Percentiles rank a stretch among this genome's conserved stretches.
These are phyloP conservation scores for Lasioglossum oenotherae DNA, from an alignment of 2,888 invertebrate genomes.

Conservation along the genomic window DNA sequence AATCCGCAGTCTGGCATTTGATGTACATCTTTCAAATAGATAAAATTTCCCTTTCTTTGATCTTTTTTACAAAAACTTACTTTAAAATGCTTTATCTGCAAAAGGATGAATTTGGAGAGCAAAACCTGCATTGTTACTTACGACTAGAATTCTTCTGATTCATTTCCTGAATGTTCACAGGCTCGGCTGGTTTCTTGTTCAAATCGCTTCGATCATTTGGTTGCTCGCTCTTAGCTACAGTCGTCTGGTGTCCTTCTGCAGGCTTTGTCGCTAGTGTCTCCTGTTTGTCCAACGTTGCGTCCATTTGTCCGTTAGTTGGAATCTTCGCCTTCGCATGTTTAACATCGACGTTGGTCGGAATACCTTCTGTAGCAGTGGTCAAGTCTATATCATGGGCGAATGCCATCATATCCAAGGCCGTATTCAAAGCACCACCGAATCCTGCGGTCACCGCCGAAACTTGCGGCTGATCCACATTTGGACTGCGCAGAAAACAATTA, in stretches of 20 bases:
- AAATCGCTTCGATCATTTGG: neutral
- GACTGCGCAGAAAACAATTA: slow-evolving; percentile 45
- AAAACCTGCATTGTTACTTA: slow-evolving; percentile 39
- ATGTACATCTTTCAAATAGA: too few relatives aligned
- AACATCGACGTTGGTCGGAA: slow-evolving; percentile 70
- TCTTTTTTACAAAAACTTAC: too few relatives aligned
- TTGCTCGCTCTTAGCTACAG: neutral
- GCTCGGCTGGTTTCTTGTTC: neutral
- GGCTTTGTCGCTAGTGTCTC: slow-evolving; percentile 20
- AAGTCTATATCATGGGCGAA: slow-evolving; percentile 91
- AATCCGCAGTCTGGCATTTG: too few relatives aligned
- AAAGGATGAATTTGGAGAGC: too few relatives aligned
- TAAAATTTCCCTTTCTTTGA: too few relatives aligned
- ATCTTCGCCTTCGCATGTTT: slow-evolving; percentile 62
- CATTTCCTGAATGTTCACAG: slow-evolving; percentile 36
- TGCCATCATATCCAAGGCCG: slow-evolving; percentile 93
- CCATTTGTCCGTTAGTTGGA: slow-evolving; percentile 45
- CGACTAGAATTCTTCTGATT: slow-evolving; percentile 53
- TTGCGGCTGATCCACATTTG: slow-evolving; percentile 68
- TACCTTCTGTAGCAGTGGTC: slow-evolving; percentile 76
- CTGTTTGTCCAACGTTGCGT: slow-evolving; percentile 28
- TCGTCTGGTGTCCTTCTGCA: neutral
- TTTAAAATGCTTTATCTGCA: too few relatives aligned
- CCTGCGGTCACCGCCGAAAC: slow-evolving; percentile 80
- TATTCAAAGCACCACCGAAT: slow-evolving; percentile 88